Conservation (phyloP, 2,797 vertebrate genomes). For the Gallinago stenura region DNA sequence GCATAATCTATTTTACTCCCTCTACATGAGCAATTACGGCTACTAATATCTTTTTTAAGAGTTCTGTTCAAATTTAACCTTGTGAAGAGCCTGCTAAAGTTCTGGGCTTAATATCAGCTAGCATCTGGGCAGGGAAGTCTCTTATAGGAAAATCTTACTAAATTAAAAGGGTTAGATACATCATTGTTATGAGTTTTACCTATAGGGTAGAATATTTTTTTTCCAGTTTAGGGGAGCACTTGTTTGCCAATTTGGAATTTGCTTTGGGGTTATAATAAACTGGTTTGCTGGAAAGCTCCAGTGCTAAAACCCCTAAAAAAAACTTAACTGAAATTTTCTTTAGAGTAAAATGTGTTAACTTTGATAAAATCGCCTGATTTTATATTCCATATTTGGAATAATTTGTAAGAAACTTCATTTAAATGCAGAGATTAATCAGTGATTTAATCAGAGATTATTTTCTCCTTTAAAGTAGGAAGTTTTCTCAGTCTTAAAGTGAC, state of each 20-base stretch:
- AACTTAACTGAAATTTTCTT: not conserved
- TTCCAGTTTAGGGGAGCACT: not conserved
- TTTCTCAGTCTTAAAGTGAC: not conserved
- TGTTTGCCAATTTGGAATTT: not conserved
- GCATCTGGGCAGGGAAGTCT: not conserved
- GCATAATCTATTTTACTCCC: not conserved
- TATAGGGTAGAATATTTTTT: not conserved
- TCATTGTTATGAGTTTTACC: not conserved
- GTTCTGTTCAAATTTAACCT: not conserved
- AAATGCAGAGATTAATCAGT: constrained; percentile 33
- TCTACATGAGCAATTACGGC: not conserved
- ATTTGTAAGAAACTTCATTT: constrained; percentile 23
- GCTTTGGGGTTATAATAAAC: not conserved
- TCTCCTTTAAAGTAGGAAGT: not conserved
- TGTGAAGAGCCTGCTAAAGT: not conserved
- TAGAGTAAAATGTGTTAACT: not conserved
- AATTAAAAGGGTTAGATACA: not conserved
- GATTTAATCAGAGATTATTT: constrained; percentile 45
- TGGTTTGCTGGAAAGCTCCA: not conserved
- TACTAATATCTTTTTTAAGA: not conserved
- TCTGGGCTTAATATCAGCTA: not conserved
- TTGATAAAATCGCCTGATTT: not conserved
- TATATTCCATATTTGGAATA: not conserved
- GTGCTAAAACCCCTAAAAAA: not conserved
- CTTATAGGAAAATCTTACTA: not conserved